Conservation (phyloP, 2,888 invertebrate genomes). For the Noctua fimbriata region DNA sequence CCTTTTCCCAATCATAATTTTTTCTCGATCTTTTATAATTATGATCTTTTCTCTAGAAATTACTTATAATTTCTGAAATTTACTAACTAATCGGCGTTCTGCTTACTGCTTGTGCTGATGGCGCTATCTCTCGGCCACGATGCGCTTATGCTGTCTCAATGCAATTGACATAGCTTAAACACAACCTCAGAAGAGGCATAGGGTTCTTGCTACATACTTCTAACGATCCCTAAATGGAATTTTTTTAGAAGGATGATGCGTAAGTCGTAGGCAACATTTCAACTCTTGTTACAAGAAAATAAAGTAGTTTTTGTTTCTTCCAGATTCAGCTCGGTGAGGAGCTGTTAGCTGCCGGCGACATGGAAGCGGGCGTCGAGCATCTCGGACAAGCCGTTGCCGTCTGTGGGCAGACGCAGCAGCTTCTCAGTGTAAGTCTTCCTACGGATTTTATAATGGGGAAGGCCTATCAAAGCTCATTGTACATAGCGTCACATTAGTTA, state of each 20-base stretch:
- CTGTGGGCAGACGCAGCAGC: conserved; percentile 98
- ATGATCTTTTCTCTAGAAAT: not conserved
- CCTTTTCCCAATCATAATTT: not conserved
- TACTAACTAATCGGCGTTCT: not conserved
- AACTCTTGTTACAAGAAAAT: not conserved
- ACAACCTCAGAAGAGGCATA: not conserved
- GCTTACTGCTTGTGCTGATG: not conserved
- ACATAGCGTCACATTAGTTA: not conserved
- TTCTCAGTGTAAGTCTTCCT: conserved; percentile 91
- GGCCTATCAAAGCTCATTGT: not conserved
- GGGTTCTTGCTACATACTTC: not conserved
- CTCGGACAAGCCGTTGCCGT: conserved; percentile 99
- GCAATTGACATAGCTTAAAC: not conserved
- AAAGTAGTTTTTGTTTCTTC: not conserved
- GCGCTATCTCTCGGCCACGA: not conserved
- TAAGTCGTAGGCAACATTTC: too few relatives aligned
- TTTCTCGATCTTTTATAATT: too few relatives aligned
- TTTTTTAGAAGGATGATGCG: not conserved
- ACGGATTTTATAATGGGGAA: not conserved
- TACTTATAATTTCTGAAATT: not conserved
- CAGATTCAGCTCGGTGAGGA: conserved; percentile 98
- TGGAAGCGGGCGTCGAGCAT: conserved; percentile 98
- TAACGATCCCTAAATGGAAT: not conserved
- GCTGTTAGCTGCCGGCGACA: conserved; percentile 95
- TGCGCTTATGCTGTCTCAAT: not conserved